Percentiles rank a stretch among this genome's conserved stretches.
Evolutionary conservation across 2,888 invertebrate genomes (phyloP).

Genomic region (Mythimna impura): DNA sequence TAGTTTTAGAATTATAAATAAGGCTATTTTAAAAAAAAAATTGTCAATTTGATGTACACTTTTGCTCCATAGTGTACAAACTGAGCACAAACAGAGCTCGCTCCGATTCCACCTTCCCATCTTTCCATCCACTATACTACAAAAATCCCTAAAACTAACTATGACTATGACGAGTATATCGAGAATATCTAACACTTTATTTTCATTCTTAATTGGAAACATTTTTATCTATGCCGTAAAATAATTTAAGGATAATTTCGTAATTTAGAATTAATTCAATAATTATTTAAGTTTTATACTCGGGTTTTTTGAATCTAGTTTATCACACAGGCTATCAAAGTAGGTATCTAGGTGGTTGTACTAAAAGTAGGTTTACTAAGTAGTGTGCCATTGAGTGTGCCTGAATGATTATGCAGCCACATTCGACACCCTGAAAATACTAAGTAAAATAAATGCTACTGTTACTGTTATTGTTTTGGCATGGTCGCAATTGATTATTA

Average conservation of each 20-base stretch:
- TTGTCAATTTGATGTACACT: no score
- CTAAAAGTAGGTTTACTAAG: constrained; percentile 33
- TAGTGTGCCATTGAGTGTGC: neutral
- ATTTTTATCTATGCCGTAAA: neutral
- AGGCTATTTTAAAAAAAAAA: no score
- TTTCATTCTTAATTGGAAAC: neutral
- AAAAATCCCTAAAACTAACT: no score
- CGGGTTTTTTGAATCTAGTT: constrained; percentile 22
- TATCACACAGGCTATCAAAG: constrained; percentile 28
- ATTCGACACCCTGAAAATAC: constrained; percentile 12
- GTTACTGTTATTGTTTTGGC: neutral
- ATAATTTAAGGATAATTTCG: neutral
- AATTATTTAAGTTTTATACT: neutral
- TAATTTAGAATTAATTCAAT: constrained; percentile 7
- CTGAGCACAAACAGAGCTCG: no score
- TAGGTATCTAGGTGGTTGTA: constrained; percentile 23
- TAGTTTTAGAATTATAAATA: no score
- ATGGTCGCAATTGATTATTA: neutral
- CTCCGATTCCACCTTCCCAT: no score
- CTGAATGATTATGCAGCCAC: neutral
- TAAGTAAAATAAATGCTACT: constrained; percentile 5
- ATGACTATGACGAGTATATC: no score
- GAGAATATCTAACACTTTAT: neutral
- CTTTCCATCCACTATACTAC: no score
- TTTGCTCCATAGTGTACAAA: no score